These are phyloP conservation scores for Cremastobaeus sp. DNA, from an alignment of 2,888 invertebrate genomes.

Conservation along the genomic window DNA sequence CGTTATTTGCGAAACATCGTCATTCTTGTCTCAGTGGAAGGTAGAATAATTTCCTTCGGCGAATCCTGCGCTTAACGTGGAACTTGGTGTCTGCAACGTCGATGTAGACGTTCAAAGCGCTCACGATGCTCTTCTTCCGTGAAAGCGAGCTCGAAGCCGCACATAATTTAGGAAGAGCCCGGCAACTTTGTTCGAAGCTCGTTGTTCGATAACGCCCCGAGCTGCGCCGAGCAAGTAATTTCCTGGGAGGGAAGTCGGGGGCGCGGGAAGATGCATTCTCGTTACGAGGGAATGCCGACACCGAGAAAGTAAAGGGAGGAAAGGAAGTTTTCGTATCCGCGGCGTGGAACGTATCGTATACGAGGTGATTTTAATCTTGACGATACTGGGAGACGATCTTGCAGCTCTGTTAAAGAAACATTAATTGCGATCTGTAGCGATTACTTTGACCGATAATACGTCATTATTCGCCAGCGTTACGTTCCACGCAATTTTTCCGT, in stretches of 20 bases:
- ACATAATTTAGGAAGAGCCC: conserved; percentile 67
- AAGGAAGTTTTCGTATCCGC: conserved; percentile 57
- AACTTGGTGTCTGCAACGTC: conserved; percentile 55
- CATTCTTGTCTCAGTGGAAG: conserved; percentile 54
- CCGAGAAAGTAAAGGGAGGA: conserved; percentile 60
- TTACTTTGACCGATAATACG: conserved; percentile 50
- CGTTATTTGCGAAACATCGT: conserved; percentile 45
- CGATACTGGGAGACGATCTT: conserved; percentile 58
- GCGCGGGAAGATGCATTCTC: conserved; percentile 60
- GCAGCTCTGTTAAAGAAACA: conserved; percentile 58
- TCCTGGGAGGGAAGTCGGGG: conserved; percentile 61
- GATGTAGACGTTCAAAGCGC: conserved; percentile 61
- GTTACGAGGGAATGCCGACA: conserved; percentile 60
- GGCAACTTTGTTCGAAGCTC: conserved; percentile 66
- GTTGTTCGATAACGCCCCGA: conserved; percentile 67
- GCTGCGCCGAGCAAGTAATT: conserved; percentile 64
- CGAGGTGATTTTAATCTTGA: conserved; percentile 61
- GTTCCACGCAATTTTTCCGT: too few species aligned
- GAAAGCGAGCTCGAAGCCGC: conserved; percentile 63
- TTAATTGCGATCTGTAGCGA: conserved; percentile 52
- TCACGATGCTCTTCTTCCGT: conserved; percentile 60
- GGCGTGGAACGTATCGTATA: conserved; percentile 42
- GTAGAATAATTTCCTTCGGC: conserved; percentile 60
- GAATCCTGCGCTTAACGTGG: conserved; percentile 58
- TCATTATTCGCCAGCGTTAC: conserved; percentile 41